A percentile compares a stretch with the other conserved stretches of the same genome.
phyloP scores from a whole-genome alignment of 1,140 invertebrate genomes.

The Euura saliciscinereae region DNA sequence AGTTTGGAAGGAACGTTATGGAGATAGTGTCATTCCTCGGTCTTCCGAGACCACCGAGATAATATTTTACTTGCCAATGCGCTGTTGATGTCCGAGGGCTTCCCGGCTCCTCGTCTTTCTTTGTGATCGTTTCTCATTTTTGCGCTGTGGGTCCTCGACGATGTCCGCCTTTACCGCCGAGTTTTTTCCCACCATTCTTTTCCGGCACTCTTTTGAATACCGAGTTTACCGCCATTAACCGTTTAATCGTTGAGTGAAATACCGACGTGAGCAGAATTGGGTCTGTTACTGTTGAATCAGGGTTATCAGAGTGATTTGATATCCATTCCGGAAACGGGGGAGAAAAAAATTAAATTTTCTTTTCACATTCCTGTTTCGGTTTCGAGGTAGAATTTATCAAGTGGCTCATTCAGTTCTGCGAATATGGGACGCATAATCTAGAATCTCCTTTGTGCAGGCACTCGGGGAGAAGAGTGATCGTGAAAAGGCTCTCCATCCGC shows the following conservation, averaged over 20 bases:
- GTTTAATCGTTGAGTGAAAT: not conserved
- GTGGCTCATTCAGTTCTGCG: too few relatives aligned
- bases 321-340: not conserved
- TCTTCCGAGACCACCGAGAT: not conserved
- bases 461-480: not conserved
- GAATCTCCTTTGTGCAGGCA: not conserved
- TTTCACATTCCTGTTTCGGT: not conserved
- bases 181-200: not conserved
- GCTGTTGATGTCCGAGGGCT: not conserved
- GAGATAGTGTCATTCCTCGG: not conserved
- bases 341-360: not conserved
- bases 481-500: not conserved
- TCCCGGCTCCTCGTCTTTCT: not conserved
- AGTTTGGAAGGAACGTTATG: not conserved
- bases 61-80: not conserved
- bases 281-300: not conserved
- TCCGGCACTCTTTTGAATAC: not conserved
- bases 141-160: not conserved
- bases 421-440: not conserved
- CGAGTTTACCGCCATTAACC: conserved; percentile 1
- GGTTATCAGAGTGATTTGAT: not conserved
- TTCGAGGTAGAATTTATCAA: not conserved
- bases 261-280: not conserved
- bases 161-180: not conserved
- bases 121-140: not conserved